Percentiles rank a stretch among this genome's conserved stretches.
phyloP scores from a whole-genome alignment of 2,113 vertebrate species.

The Larimichthys crocea region DNA sequence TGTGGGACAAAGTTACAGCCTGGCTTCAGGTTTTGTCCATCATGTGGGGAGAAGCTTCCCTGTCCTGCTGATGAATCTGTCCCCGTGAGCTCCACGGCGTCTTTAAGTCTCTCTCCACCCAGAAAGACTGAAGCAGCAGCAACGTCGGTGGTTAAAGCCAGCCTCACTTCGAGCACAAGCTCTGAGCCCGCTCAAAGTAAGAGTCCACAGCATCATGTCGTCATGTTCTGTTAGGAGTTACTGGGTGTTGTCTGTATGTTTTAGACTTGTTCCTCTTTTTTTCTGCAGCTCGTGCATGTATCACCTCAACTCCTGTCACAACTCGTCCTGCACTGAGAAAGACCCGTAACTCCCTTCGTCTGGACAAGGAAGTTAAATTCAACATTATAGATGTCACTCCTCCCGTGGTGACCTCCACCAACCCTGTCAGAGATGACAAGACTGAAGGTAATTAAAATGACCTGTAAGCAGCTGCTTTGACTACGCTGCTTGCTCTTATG shows the following conservation, averaged over 20 bases:
- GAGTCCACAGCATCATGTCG: neutral
- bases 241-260: neutral
- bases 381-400: conserved; percentile 22
- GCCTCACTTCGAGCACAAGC: neutral
- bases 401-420: neutral
- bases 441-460: conserved; percentile 37
- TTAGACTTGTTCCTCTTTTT: conserved; percentile 11
- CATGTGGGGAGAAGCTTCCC: conserved; percentile 85
- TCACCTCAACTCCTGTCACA: conserved; percentile 8
- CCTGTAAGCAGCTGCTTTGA: neutral
- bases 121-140: neutral
- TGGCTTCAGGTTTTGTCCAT: conserved; percentile 89
- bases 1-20: conserved; percentile 86
- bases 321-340: conserved; percentile 65
- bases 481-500: no score
- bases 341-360: conserved; percentile 52
- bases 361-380: conserved; percentile 41
- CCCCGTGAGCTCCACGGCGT: neutral
- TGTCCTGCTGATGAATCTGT: conserved; percentile 26
- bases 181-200: conserved; percentile 1
- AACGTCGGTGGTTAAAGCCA: conserved; percentile 3
- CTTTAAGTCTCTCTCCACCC: conserved; percentile 7
- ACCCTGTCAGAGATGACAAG: neutral
- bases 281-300: conserved; percentile 20
- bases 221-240: neutral